Evolutionary conservation across 2,113 vertebrate genomes (phyloP).

Genomic region (Tylochromis polylepis): DNA sequence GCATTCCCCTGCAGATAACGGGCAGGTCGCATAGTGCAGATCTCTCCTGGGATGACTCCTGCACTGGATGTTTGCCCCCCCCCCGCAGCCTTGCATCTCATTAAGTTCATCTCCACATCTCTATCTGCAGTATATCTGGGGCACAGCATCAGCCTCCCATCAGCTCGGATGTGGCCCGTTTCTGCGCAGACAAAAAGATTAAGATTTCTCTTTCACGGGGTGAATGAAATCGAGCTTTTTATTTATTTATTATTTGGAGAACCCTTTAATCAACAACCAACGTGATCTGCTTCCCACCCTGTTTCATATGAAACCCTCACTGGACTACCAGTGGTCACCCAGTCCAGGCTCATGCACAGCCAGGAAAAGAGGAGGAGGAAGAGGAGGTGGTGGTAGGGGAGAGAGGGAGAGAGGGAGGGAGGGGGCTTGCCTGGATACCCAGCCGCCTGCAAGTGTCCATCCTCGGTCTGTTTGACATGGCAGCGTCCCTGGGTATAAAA

Average conservation of each 20-base stretch:
- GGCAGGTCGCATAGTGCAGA: slow-evolving; percentile 48
- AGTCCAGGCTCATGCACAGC: slow-evolving; percentile 43
- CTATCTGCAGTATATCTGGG: slow-evolving; percentile 37
- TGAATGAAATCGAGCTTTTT: slow-evolving; percentile 2
- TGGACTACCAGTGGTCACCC: slow-evolving; percentile 26
- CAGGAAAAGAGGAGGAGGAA: neutral
- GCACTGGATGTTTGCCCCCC: slow-evolving; percentile 51
- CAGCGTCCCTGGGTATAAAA: slow-evolving; percentile 62
- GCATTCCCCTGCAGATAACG: slow-evolving; percentile 68
- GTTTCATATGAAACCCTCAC: slow-evolving; percentile 31
- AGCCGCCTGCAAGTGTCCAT: slow-evolving; percentile 51
- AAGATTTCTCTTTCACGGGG: slow-evolving; percentile 5
- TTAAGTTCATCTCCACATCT: slow-evolving; percentile 68
- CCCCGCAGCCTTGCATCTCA: slow-evolving; percentile 66
- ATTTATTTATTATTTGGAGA: neutral
- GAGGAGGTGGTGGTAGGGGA: neutral
- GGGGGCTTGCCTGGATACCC: slow-evolving; percentile 30
- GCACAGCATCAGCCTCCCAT: neutral
- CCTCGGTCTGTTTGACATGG: slow-evolving; percentile 65
- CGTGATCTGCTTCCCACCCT: neutral
- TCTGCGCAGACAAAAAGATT: slow-evolving; percentile 12
- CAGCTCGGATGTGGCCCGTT: neutral
- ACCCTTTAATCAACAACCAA: slow-evolving; percentile 1
- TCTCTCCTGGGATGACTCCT: slow-evolving; percentile 45
- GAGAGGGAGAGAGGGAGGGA: neutral